Conservation (phyloP, 2,888 invertebrate genomes). For the Trypoxylon attenuatum region DNA sequence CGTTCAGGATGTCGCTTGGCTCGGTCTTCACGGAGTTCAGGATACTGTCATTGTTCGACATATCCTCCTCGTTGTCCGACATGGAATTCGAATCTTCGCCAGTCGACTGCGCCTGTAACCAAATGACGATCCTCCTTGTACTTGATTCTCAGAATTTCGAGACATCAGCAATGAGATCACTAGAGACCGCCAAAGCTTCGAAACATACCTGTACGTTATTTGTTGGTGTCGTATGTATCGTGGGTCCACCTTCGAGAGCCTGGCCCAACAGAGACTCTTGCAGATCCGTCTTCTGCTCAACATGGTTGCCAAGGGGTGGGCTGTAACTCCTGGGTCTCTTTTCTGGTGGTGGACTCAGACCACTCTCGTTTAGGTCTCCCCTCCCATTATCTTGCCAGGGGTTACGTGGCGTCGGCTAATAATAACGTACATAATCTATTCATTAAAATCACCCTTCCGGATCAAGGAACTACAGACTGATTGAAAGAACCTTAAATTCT, state of each 20-base stretch:
- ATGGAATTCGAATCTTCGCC: conserved; percentile 88
- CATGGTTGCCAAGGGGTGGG: conserved; percentile 69
- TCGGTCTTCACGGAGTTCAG: conserved; percentile 86
- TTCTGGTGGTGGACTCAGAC: conserved; percentile 78
- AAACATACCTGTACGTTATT: conserved; percentile 73
- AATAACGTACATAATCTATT: background rate
- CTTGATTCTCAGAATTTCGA: background rate
- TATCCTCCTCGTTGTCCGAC: conserved; percentile 73
- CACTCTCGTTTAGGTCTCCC: conserved; percentile 76
- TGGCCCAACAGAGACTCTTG: conserved; percentile 85
- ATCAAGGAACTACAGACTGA: background rate
- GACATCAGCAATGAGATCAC: no score
- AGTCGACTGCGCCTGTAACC: conserved; percentile 80
- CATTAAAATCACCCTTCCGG: background rate
- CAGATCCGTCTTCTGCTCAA: conserved; percentile 77
- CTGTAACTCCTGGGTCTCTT: conserved; percentile 72
- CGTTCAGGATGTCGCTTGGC: conserved; percentile 81
- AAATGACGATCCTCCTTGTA: background rate
- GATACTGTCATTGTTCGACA: conserved; percentile 83
- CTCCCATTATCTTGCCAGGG: conserved; percentile 80
- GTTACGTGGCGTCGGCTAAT: conserved; percentile 78
- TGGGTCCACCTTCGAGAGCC: conserved; percentile 84
- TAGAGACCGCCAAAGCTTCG: background rate
- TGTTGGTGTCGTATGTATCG: conserved; percentile 77
- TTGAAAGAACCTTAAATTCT: no score